Evolutionary conservation across 2,888 invertebrate genomes (phyloP), one percentile per base, ranked within the genome.

Genomic region (Thymelicus acteon): DNA sequence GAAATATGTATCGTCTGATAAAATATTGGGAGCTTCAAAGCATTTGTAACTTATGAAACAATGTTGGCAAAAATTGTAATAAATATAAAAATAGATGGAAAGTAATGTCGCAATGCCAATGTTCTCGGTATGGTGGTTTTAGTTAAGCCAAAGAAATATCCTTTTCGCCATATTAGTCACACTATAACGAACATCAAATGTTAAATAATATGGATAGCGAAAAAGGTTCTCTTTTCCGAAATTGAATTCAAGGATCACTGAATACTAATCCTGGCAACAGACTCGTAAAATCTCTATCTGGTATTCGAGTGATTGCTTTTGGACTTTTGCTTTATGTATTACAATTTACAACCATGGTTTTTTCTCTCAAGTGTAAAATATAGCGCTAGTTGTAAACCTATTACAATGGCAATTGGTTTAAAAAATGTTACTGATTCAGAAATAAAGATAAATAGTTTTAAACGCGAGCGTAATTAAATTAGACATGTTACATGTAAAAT

Each of bases 171-270:
- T 49, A 70, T 70, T 64, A 70, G 64, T 60, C 13, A 63, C 62
- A 70, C 58, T 64, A 60, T 64, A 39, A 49, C 64, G 69, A 58
- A 69, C 69, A 63, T 63, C 63, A 63, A 64, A 70, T 64, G 69
- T 64, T 70, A 64, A 64, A 64, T 70, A 64, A 60, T 70, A 49
- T 70, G 58, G 48, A 64, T 64, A 24, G 54, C 54, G 19, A 70
- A 49, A 12, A 37, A 47, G 47, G 63, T 69, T 58, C 62, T 15
- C 10, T 44, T 70, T 48, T 19, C 58, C 64, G 60, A 70, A 70
- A 70, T 70, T 70, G 69, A 70, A 70, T 70, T 70, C 69, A 70
- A 70, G 69, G 69, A 70, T 64, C 69, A 64, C 58, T 64, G 69
- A 64, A 49, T 64, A 70, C 69, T 70, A 70, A 70, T 70, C 69